A percentile compares a stretch with the other conserved stretches of the same genome.
Evolutionary conservation across 2,888 invertebrate species (phyloP).

Genomic region (Fragum sueziense): DNA sequence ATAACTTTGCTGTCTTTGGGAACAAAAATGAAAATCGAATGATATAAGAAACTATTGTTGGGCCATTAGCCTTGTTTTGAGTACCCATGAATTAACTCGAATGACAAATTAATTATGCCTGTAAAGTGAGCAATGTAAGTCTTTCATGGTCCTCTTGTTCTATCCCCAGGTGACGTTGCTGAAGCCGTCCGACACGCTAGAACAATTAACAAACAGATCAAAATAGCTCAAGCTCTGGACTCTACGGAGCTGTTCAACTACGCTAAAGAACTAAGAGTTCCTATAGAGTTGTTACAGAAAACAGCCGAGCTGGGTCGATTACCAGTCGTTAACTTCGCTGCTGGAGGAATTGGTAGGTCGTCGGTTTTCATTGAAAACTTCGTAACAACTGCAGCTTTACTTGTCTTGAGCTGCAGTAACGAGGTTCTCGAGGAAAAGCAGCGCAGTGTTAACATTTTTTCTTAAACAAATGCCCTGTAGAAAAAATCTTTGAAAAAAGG

Average conservation of each 20-base stretch:
- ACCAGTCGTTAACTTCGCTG: conserved; percentile 80
- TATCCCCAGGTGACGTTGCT: conserved; percentile 76
- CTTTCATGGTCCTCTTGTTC: neutral
- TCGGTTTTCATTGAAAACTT: too few relatives aligned
- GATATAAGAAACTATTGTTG: too few relatives aligned
- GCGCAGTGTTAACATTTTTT: too few relatives aligned
- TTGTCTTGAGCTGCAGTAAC: too few relatives aligned
- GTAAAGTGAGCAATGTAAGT: neutral
- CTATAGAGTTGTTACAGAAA: conserved; percentile 74
- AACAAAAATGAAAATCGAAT: too few relatives aligned
- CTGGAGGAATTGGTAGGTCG: conserved; percentile 79
- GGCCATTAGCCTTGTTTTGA: too few relatives aligned
- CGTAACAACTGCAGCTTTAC: too few relatives aligned
- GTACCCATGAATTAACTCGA: neutral
- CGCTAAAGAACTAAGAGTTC: conserved; percentile 77
- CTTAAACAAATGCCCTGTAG: too few relatives aligned
- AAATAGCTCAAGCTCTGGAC: conserved; percentile 72
- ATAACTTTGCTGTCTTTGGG: too few relatives aligned
- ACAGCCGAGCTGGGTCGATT: conserved; percentile 76
- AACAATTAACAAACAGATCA: conserved; percentile 75
- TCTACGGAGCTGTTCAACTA: conserved; percentile 74
- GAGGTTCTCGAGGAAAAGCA: too few relatives aligned
- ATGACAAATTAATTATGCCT: too few relatives aligned
- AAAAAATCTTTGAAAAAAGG: too few relatives aligned
- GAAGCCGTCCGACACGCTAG: conserved; percentile 79